Evolutionary conservation across 2,797 vertebrate species (phyloP).

Genomic region (Graptemys geographica): DNA sequence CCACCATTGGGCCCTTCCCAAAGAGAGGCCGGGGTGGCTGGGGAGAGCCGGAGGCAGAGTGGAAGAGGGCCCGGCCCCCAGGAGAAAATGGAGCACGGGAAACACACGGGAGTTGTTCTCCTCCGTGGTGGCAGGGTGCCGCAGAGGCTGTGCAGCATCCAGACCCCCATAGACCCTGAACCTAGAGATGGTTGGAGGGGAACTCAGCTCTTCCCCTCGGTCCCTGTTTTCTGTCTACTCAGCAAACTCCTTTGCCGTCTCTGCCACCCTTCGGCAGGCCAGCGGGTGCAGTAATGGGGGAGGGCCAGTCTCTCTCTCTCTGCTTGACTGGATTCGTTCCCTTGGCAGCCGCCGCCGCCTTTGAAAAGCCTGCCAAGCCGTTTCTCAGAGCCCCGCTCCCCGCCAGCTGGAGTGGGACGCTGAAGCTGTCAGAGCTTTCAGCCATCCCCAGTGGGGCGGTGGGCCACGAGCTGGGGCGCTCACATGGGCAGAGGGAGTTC

Average conservation of each 20-base stretch:
- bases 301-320: neutral
- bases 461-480: accelerated
- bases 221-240: neutral
- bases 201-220: neutral
- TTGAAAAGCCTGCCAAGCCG: neutral
- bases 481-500: neutral
- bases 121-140: neutral
- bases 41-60: neutral
- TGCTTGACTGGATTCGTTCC: neutral
- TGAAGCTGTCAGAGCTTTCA: accelerated
- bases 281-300: neutral
- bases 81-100: too few species aligned
- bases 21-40: neutral
- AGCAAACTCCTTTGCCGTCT: neutral
- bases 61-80: too few species aligned
- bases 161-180: neutral
- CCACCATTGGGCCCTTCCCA: too few species aligned
- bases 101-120: neutral
- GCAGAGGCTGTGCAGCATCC: too few species aligned
- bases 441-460: neutral
- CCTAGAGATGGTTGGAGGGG: neutral
- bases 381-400: neutral
- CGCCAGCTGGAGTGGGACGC: neutral
- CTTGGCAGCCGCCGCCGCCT: neutral
- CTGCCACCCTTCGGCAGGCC: neutral